Evolutionary conservation across 2,888 invertebrate genomes (phyloP).

Genomic region (Cephonodes hylas): DNA sequence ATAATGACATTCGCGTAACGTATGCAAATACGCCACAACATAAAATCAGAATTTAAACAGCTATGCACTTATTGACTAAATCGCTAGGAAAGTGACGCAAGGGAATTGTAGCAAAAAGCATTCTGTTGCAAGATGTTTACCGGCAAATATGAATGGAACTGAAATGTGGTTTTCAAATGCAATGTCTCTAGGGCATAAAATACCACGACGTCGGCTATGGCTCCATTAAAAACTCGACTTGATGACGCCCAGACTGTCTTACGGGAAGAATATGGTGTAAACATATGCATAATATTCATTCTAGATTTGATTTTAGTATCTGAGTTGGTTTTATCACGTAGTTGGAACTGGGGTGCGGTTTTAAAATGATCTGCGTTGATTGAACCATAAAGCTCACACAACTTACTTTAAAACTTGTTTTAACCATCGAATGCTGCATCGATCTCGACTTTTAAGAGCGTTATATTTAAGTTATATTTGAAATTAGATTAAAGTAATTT

Average conservation of each 20-base stretch:
- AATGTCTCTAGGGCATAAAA: neutral
- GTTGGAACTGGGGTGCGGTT: no score
- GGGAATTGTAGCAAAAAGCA: neutral
- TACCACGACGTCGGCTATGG: neutral
- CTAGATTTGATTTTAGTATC: neutral
- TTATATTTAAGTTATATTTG: no score
- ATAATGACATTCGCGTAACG: neutral
- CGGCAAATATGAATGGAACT: neutral
- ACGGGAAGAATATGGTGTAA: neutral
- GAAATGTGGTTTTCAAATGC: neutral
- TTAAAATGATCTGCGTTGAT: no score
- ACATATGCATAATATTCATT: neutral
- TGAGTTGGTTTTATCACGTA: no score
- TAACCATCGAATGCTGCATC: no score
- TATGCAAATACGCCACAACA: neutral
- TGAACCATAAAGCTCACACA: no score
- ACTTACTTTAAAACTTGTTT: no score
- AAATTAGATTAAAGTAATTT: no score
- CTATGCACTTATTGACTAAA: neutral
- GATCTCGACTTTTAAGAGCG: no score
- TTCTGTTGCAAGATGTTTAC: neutral
- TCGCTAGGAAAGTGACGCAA: neutral
- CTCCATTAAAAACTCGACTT: slow-evolving; percentile 2
- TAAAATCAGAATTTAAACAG: neutral
- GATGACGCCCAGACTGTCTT: neutral